A percentile compares a stretch with the other conserved stretches of the same genome.
Conservation (phyloP, 2,797 vertebrate genomes). For the Odontamblyopus rebecca region DNA sequence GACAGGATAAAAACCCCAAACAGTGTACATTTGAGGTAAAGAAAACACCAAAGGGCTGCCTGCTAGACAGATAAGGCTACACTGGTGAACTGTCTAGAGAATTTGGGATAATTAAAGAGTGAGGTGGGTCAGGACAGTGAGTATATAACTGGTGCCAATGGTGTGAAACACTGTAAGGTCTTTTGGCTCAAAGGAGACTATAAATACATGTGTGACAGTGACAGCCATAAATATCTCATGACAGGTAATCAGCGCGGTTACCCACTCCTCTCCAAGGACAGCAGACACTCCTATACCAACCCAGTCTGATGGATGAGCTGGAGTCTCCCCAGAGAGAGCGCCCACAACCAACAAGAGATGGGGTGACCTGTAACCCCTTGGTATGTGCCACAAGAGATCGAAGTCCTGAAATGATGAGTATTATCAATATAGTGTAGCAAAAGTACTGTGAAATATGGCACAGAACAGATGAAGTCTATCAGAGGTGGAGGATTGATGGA, state of each 20-base stretch:
- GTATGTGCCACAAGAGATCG: conserved; percentile 16
- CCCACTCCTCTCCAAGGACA: conserved; percentile 48
- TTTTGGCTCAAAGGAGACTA: conserved; percentile 31
- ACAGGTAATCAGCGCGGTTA: conserved; percentile 61
- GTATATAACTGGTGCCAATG: conserved; percentile 36
- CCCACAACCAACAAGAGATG: conserved; percentile 12
- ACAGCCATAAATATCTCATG: conserved; percentile 68
- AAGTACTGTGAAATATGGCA: conserved; percentile 33
- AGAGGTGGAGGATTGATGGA: conserved; percentile 33
- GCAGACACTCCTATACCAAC: conserved; percentile 21
- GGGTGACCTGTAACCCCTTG: conserved; percentile 42
- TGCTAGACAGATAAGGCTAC: background rate
- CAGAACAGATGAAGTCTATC: conserved; percentile 38
- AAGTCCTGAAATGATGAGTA: conserved; percentile 33
- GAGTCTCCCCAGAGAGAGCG: conserved; percentile 20
- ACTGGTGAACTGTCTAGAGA: conserved; percentile 19
- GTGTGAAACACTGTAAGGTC: conserved; percentile 35
- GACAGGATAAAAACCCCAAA: background rate
- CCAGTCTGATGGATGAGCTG: conserved; percentile 43
- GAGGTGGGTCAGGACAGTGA: background rate
- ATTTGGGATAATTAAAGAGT: conserved; percentile 28
- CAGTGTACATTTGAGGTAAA: conserved; percentile 5
- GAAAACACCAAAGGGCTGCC: conserved; percentile 4
- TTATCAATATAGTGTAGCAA: conserved; percentile 50
- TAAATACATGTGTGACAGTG: conserved; percentile 64